phyloP scores from a whole-genome alignment of 2,113 vertebrate genomes.

The Sarotherodon lohbergeri region DNA sequence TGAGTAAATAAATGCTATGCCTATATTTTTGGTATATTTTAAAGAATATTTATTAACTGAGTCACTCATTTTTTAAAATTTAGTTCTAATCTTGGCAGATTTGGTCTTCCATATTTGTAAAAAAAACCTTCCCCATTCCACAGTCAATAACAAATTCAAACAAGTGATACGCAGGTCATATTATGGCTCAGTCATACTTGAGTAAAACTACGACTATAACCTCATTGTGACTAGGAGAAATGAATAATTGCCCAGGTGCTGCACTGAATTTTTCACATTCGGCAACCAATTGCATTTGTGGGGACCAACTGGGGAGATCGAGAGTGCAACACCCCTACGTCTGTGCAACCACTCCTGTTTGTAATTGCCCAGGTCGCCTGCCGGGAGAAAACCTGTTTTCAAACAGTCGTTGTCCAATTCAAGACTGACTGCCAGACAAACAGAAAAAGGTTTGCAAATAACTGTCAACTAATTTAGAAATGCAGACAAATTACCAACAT shows the following conservation, averaged over 20 bases:
- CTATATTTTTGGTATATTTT: not conserved
- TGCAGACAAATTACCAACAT: not conserved
- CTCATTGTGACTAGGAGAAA: not conserved
- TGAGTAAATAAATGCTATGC: not conserved
- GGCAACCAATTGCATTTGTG: not conserved
- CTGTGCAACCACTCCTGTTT: not conserved
- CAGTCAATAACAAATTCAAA: not conserved
- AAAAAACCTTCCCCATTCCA: fast-evolving
- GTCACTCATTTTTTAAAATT: fast-evolving
- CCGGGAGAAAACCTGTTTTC: not conserved
- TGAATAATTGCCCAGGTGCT: not conserved
- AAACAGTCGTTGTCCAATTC: fast-evolving
- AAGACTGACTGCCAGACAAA: not conserved
- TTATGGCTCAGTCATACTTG: not conserved
- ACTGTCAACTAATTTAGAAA: not conserved
- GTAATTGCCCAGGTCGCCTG: fast-evolving
- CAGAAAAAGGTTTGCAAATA: not conserved
- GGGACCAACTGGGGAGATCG: not conserved
- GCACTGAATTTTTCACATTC: not conserved
- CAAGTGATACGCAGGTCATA: not conserved
- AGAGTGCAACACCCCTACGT: not conserved
- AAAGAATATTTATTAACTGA: not conserved
- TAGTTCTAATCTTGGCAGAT: not conserved
- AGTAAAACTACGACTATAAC: not conserved
- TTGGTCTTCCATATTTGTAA: fast-evolving